phyloP scores from a whole-genome alignment of 2,113 vertebrate species.

The Campylorhamphus procurvoides region DNA sequence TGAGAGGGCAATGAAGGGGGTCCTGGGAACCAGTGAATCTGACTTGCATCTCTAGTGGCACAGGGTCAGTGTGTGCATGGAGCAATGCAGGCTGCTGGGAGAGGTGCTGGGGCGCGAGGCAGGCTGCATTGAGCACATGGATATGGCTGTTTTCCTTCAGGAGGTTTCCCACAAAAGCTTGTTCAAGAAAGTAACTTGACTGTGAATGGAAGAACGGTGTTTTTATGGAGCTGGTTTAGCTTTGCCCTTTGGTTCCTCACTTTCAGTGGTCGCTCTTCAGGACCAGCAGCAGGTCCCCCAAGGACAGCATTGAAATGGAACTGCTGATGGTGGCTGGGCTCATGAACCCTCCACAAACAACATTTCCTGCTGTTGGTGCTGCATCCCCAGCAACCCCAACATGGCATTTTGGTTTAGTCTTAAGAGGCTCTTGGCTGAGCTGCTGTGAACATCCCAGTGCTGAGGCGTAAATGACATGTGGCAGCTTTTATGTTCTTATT shows the following conservation, averaged over 20 bases:
- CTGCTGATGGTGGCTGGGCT: background rate
- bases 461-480: background rate
- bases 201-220: background rate
- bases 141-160: rapidly evolving
- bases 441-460: background rate
- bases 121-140: rapidly evolving
- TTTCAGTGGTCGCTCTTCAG: background rate
- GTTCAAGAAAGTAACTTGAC: background rate
- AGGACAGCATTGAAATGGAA: background rate
- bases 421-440: background rate
- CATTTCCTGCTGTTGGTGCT: background rate
- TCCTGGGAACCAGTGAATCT: background rate
- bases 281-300: background rate
- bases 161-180: background rate
- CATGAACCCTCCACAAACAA: rapidly evolving
- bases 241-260: background rate
- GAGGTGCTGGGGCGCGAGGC: background rate
- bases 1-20: background rate
- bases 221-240: background rate
- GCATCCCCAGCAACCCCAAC: too few species aligned
- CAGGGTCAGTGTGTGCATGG: background rate
- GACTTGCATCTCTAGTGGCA: background rate
- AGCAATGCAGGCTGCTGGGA: background rate
- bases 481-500: background rate
- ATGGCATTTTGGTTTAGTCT: background rate